Evolutionary conservation across 1,140 invertebrate species (phyloP).

Genomic region (Drosophila lini): DNA sequence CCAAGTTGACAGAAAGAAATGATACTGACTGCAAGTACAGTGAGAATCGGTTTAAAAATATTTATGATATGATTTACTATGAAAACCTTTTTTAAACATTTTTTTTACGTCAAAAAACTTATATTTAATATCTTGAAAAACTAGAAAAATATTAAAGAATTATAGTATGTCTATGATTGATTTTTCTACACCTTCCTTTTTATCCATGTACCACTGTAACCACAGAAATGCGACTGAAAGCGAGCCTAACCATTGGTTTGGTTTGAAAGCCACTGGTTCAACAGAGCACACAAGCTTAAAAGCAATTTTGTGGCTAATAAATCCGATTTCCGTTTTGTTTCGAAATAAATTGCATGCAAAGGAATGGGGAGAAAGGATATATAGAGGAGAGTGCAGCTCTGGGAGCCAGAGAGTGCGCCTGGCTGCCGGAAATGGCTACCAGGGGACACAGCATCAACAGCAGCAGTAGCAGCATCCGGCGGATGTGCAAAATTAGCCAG

Average conservation of each 20-base stretch:
- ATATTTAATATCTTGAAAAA: too few species aligned
- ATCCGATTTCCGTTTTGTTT: constrained; percentile 83
- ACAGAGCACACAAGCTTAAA: constrained; percentile 63
- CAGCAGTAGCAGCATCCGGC: constrained; percentile 42
- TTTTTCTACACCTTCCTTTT: not conserved
- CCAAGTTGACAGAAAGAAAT: constrained; percentile 50
- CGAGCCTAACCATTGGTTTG: not conserved
- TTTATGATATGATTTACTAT: not conserved
- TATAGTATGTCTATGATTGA: not conserved
- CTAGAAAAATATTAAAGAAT: not conserved
- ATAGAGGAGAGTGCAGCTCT: constrained; percentile 8
- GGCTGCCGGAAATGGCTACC: constrained; percentile 63
- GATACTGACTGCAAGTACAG: constrained; percentile 29
- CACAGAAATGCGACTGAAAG: constrained; percentile 6
- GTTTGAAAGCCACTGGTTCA: constrained; percentile 64
- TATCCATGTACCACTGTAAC: constrained; percentile 19
- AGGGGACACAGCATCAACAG: constrained; percentile 31
- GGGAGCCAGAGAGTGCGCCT: constrained; percentile 14
- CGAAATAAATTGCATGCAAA: constrained; percentile 75
- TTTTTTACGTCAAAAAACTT: not conserved
- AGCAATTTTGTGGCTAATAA: constrained; percentile 84
- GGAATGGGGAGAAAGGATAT: constrained; percentile 9
- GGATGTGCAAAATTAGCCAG: constrained; percentile 75
- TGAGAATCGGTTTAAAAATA: not conserved
- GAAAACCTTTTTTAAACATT: not conserved